Evolutionary conservation across 2,797 vertebrate species (phyloP).

Genomic region (Trachurus trachurus): DNA sequence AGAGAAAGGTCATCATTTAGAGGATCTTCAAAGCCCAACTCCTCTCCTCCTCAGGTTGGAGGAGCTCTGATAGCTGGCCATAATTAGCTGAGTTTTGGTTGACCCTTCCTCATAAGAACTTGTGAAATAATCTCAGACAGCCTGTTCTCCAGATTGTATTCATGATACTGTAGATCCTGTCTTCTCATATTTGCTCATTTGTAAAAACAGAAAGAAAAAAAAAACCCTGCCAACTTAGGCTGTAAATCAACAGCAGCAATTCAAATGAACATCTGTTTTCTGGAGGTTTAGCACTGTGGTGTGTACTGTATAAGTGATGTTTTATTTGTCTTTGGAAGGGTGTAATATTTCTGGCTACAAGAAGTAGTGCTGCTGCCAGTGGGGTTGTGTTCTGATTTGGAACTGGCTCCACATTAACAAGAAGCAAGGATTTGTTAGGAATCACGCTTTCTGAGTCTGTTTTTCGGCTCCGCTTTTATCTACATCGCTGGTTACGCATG

Average conservation of each 20-base stretch:
- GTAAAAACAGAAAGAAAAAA: constrained; percentile 20
- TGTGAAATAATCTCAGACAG: constrained; percentile 39
- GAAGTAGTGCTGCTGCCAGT: constrained; percentile 44
- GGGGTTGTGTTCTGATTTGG: constrained; percentile 51
- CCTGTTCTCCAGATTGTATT: constrained; percentile 35
- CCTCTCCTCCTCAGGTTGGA: constrained; percentile 67
- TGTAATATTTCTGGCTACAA: constrained; percentile 61
- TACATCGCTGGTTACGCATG: neutral
- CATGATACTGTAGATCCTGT: constrained; percentile 48
- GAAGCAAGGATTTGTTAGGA: constrained; percentile 45
- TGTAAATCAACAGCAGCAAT: constrained; percentile 59
- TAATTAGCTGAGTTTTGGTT: constrained; percentile 75
- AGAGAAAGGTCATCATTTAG: constrained; percentile 79
- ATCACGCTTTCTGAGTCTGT: constrained; percentile 28
- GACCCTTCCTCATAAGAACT: constrained; percentile 40
- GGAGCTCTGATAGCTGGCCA: constrained; percentile 52
- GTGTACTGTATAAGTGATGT: constrained; percentile 50
- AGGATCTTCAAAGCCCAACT: constrained; percentile 78
- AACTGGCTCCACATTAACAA: constrained; percentile 42
- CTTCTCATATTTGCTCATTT: constrained; percentile 51
- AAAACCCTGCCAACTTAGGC: constrained; percentile 37
- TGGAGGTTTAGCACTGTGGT: constrained; percentile 45
- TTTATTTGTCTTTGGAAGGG: constrained; percentile 59
- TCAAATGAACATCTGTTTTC: constrained; percentile 68
- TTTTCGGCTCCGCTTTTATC: constrained; percentile 17